Conservation (phyloP, 2,113 vertebrate species). For the Melanerpes aurifrons region DNA sequence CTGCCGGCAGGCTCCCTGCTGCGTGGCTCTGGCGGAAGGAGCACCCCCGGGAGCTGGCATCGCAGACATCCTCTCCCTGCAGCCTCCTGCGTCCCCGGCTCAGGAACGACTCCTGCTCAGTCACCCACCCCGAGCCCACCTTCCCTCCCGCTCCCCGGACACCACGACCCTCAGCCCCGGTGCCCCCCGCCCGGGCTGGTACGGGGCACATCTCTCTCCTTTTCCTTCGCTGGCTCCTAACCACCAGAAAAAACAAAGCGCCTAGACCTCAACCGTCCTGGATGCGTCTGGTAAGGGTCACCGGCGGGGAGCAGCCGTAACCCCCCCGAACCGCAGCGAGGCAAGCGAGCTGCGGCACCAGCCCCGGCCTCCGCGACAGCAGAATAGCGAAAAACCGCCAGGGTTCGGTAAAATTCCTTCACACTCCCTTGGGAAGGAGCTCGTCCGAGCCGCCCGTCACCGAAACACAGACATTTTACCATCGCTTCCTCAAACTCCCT, state of each 20-base stretch:
- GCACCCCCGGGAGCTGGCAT: too few relatives aligned
- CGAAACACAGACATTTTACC: accelerated
- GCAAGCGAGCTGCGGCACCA: accelerated
- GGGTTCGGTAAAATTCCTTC: background rate
- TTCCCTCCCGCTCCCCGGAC: too few relatives aligned
- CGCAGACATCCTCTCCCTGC: too few relatives aligned
- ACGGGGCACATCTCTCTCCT: background rate
- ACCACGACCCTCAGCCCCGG: background rate
- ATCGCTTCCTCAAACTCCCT: background rate
- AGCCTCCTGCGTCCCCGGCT: accelerated
- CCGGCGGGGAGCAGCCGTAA: accelerated
- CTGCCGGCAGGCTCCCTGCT: background rate
- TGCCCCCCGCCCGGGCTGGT: accelerated
- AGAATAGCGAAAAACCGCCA: background rate
- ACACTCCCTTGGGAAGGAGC: accelerated
- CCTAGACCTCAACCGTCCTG: accelerated
- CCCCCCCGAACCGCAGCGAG: too few relatives aligned
- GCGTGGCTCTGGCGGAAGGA: background rate
- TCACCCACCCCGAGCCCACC: accelerated
- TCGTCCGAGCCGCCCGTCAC: accelerated
- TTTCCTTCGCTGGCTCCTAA: background rate
- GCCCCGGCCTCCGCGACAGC: background rate
- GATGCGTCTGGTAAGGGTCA: background rate
- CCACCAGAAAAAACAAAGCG: background rate
- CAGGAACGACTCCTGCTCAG: background rate